phyloP scores from a whole-genome alignment of 2,888 invertebrate species.

The Leptura quadrifasciata region DNA sequence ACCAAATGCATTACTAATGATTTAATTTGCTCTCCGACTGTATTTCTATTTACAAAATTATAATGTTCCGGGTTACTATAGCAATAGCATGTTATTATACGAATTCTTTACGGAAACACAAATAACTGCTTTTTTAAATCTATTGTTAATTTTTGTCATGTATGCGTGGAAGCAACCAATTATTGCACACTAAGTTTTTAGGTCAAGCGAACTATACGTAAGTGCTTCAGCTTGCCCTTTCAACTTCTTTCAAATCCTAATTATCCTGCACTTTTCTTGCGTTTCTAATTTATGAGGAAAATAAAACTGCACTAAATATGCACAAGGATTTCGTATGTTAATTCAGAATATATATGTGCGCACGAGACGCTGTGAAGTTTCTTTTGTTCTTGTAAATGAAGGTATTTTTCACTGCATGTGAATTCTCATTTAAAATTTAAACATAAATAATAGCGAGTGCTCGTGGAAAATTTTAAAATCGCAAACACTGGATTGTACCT shows the following conservation, averaged over 20 bases:
- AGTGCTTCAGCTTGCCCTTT: constrained; percentile 15
- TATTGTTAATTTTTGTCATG: constrained; percentile 12
- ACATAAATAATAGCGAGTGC: background rate
- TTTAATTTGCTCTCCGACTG: background rate
- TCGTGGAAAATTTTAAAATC: too few relatives aligned
- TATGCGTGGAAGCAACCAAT: background rate
- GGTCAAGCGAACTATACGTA: constrained; percentile 36
- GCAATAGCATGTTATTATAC: background rate
- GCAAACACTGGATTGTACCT: too few relatives aligned
- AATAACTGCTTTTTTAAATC: background rate
- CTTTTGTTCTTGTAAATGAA: constrained; percentile 20
- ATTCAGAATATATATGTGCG: constrained; percentile 25
- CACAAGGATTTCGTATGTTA: constrained; percentile 15
- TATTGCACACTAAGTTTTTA: constrained; percentile 34
- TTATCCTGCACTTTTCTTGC: constrained; percentile 34
- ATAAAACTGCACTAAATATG: constrained; percentile 28
- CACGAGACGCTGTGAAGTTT: background rate
- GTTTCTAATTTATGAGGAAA: constrained; percentile 34
- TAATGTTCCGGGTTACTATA: background rate
- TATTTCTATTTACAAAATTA: background rate
- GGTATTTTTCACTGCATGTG: background rate
- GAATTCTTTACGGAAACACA: background rate
- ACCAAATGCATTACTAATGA: background rate
- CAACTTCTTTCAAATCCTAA: constrained; percentile 38
- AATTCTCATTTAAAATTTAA: constrained; percentile 11